Conservation (phyloP, 1,140 invertebrate species). For the Halesus radiatus region DNA sequence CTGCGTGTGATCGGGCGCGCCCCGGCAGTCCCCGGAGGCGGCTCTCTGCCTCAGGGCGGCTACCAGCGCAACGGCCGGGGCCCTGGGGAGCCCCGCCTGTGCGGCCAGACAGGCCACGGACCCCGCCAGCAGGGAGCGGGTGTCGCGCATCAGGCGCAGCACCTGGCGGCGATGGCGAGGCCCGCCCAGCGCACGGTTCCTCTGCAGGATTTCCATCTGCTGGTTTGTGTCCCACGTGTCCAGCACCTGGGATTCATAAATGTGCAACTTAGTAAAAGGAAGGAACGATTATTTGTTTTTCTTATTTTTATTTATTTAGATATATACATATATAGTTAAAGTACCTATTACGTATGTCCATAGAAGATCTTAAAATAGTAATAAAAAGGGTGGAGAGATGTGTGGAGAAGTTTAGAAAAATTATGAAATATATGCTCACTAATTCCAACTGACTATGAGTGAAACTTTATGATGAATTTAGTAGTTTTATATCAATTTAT, state of each 20-base stretch:
- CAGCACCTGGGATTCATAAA: conserved; percentile 59
- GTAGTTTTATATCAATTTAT: too few species aligned
- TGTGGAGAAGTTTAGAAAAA: too few species aligned
- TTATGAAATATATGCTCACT: too few species aligned
- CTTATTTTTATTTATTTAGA: too few species aligned
- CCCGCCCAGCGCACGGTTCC: conserved; percentile 89
- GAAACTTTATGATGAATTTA: too few species aligned
- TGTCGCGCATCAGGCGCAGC: conserved; percentile 43
- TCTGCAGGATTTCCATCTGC: conserved; percentile 81
- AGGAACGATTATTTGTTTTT: too few species aligned
- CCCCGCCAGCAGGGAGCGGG: conserved; percentile 40
- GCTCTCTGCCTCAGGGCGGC: conserved; percentile 60
- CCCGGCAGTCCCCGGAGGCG: conserved; percentile 69
- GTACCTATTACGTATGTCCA: too few species aligned
- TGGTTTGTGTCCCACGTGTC: conserved; percentile 72
- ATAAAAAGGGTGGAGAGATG: too few species aligned
- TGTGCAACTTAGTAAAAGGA: too few species aligned
- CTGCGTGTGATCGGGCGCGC: conserved; percentile 81
- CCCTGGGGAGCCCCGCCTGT: conserved; percentile 57
- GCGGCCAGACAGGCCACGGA: conserved; percentile 44
- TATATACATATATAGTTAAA: too few species aligned
- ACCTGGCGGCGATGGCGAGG: conserved; percentile 88
- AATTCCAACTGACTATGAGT: too few species aligned
- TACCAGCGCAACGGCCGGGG: conserved; percentile 55
- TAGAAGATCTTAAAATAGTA: too few species aligned